Evolutionary conservation across 2,888 invertebrate species (phyloP).

Genomic region (Galeruca laticollis): DNA sequence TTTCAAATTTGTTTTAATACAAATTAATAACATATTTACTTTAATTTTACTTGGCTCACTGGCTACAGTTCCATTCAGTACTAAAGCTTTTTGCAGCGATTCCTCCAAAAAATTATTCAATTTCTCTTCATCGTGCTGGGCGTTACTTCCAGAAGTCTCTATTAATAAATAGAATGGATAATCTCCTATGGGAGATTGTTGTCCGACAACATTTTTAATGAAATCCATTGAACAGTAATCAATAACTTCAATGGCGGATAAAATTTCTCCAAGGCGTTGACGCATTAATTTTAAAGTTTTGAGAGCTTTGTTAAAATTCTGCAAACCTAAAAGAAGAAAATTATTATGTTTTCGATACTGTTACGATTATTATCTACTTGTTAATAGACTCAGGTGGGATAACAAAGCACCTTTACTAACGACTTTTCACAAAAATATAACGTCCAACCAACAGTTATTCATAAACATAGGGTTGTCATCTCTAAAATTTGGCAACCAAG

Average conservation of each 20-base stretch:
- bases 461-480: too few species aligned
- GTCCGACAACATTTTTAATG: slow-evolving; percentile 72
- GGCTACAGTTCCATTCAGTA: slow-evolving; percentile 86
- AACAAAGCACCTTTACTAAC: too few species aligned
- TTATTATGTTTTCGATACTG: too few species aligned
- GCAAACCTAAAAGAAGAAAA: slow-evolving; percentile 79
- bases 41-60: slow-evolving; percentile 82
- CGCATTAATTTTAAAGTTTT: slow-evolving; percentile 82
- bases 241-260: slow-evolving; percentile 96
- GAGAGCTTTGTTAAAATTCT: slow-evolving; percentile 82
- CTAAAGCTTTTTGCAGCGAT: slow-evolving; percentile 77
- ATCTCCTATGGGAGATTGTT: slow-evolving; percentile 74
- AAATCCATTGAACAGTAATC: slow-evolving; percentile 80
- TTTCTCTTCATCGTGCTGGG: slow-evolving; percentile 87
- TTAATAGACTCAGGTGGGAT: too few species aligned
- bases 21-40: too few species aligned
- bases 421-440: too few species aligned
- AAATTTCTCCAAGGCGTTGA: slow-evolving; percentile 83
- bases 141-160: slow-evolving; percentile 89
- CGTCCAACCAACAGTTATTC: too few species aligned
- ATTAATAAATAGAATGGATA: slow-evolving; percentile 87
- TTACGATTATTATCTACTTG: too few species aligned
- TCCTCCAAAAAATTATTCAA: slow-evolving; percentile 80
- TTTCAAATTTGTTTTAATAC: too few species aligned
- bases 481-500: too few species aligned